Conservation (phyloP, 2,113 vertebrate species). For the Sisor rabdophorus region DNA sequence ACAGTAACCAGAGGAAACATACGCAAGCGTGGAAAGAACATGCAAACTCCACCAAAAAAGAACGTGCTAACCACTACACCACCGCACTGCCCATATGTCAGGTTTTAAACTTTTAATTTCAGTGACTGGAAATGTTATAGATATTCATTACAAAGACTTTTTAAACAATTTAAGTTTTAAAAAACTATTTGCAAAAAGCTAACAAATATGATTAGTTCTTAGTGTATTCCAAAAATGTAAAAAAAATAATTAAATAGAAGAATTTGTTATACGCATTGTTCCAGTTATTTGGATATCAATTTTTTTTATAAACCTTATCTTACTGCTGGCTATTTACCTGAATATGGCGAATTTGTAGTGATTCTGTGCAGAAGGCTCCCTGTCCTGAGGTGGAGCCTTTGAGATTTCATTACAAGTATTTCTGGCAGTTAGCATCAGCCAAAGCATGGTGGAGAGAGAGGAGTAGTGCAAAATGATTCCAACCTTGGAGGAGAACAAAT, state of each 20-base stretch:
- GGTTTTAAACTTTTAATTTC: neutral
- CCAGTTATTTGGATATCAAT: neutral
- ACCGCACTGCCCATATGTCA: too few relatives aligned
- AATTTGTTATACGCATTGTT: neutral
- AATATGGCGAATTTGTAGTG: slow-evolving; percentile 77
- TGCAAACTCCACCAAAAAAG: too few relatives aligned
- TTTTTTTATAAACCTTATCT: neutral
- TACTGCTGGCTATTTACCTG: slow-evolving; percentile 67
- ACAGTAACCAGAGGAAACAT: neutral
- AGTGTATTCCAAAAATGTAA: too few relatives aligned
- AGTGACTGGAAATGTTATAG: neutral
- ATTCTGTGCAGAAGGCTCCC: slow-evolving; percentile 64
- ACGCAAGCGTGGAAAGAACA: too few relatives aligned
- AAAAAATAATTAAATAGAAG: too few relatives aligned
- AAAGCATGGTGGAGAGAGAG: slow-evolving; percentile 85
- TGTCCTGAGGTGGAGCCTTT: slow-evolving; percentile 74
- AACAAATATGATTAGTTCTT: too few relatives aligned
- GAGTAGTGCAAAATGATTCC: slow-evolving; percentile 88
- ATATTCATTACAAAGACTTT: neutral
- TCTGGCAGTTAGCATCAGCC: slow-evolving; percentile 86
- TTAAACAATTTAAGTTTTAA: neutral
- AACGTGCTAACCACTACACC: too few relatives aligned
- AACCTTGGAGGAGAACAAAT: slow-evolving; percentile 69
- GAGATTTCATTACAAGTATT: slow-evolving; percentile 89
- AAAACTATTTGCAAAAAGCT: neutral